These are phyloP conservation scores for Mus spretus DNA, from an alignment of 2,797 vertebrate species.

Conservation along the genomic window DNA sequence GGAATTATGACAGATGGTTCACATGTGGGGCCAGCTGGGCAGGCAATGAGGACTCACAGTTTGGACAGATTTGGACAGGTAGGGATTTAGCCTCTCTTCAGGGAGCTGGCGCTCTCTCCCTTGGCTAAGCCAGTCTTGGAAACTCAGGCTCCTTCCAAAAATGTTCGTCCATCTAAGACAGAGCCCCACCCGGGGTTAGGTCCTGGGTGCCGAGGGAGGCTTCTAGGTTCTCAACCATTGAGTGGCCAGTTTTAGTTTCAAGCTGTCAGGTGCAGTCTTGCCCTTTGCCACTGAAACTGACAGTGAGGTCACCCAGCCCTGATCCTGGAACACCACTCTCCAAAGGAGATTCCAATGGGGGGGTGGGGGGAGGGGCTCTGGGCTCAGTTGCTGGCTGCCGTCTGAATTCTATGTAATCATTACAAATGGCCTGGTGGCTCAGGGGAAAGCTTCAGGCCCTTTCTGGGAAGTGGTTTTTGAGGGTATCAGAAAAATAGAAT, in stretches of 20 bases:
- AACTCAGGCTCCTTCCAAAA: background rate
- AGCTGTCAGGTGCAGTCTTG: background rate
- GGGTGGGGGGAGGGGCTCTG: background rate
- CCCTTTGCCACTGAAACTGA: background rate
- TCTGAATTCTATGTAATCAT: constrained; percentile 48
- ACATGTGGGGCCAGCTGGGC: background rate
- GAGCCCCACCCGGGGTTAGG: background rate
- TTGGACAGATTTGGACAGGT: constrained; percentile 25
- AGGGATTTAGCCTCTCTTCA: background rate
- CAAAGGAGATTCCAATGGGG: background rate
- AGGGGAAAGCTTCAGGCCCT: background rate
- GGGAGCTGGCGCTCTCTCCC: background rate
- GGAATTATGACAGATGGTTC: background rate
- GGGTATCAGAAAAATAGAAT: background rate
- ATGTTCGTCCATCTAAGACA: background rate
- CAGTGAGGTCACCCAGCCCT: background rate
- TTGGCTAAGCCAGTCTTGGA: background rate
- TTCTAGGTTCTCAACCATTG: background rate
- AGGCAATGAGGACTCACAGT: background rate
- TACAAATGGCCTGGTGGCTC: background rate
- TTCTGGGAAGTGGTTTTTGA: background rate
- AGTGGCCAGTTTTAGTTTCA: background rate
- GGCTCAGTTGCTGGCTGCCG: background rate
- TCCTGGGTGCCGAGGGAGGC: rapidly evolving
- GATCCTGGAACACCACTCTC: background rate